Percentiles rank a stretch among this genome's conserved stretches.
Evolutionary conservation across 2,888 invertebrate genomes (phyloP).

Genomic region (Drosophila limbata): DNA sequence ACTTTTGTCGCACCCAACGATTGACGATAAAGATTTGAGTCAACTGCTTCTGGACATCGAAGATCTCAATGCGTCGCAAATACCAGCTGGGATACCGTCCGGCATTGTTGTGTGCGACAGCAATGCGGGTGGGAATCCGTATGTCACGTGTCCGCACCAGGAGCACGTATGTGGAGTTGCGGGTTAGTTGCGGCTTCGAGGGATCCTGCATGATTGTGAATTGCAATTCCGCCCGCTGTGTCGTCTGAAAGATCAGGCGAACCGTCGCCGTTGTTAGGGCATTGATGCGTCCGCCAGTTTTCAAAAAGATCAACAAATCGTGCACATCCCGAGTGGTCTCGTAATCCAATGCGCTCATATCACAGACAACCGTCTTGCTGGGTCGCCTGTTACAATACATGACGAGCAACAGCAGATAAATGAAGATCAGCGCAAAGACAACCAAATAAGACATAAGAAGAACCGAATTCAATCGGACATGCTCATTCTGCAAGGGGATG

Average conservation of each 20-base stretch:
- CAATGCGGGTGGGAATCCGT: constrained; percentile 55
- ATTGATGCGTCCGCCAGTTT: constrained; percentile 58
- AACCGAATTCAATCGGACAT: fast-evolving
- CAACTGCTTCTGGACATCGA: constrained; percentile 52
- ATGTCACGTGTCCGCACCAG: constrained; percentile 57
- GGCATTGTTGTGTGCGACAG: constrained; percentile 53
- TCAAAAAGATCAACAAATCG: constrained; percentile 53
- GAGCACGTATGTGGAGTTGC: constrained; percentile 54
- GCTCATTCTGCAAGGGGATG: constrained; percentile 20
- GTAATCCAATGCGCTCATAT: constrained; percentile 36
- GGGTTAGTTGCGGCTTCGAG: constrained; percentile 27
- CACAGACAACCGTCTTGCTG: constrained; percentile 45
- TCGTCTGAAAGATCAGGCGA: constrained; percentile 45
- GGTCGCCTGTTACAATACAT: constrained; percentile 14
- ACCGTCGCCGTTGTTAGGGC: constrained; percentile 60
- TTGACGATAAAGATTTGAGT: constrained; percentile 51
- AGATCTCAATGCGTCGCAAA: constrained; percentile 44
- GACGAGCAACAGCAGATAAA: constrained; percentile 18
- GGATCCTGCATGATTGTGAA: constrained; percentile 59
- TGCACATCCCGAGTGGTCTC: constrained; percentile 33
- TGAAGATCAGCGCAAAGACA: fast-evolving
- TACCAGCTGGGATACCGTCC: constrained; percentile 68
- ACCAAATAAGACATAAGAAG: background rate
- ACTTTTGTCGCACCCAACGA: constrained; percentile 52
- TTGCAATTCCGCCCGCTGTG: constrained; percentile 13